Evolutionary conservation across 2,888 invertebrate species (phyloP), one percentile per base, ranked within the genome.

Genomic region (Ophonus ardosiacus): DNA sequence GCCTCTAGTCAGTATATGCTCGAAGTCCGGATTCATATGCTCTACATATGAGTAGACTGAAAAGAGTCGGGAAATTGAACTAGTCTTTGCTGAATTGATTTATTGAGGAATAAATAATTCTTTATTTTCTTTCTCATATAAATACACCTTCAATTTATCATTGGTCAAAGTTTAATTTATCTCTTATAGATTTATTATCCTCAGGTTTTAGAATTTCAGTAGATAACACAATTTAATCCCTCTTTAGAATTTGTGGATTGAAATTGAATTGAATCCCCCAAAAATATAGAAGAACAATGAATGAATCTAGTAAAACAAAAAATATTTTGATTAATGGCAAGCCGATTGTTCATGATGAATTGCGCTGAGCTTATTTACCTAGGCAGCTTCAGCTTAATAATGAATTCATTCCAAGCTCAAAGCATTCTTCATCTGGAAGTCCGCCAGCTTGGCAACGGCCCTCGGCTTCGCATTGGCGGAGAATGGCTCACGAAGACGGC

Each of bases 401-500:
- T 78, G 78, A 78, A 56, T 78, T 57, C 57, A 78, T 57, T 57
- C 78, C 24, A 10, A 10, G 13, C 18, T 21, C 17, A 18, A 74
- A 74, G 56, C 74, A 57, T 78, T 78, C 56, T 78, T 78, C 78
- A 78, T 57, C 57, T 78, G 78, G 78, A 78, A 57, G 40, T 15
- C n/a, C 56, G 78, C 78, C 78, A 78, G 71, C 31, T 31, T 31
- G 31, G 31, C 2, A 5, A 31, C n/a, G 31, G 63, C 18, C 18
- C 24, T 18, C 17, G 10, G 63, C 7, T 13, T 5, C 21, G 17
- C 59, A 59, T 31, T 31, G 31, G 31, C 31, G 31, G 59, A 59
- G 59, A 65, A 65, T 65, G 65, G 31, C 59, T 59, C 59, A 59
- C 65, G 76, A 51, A 51, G 76, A 51, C 24, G 59, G 40, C 38